These are phyloP conservation scores for Megaptera novaeangliae DNA, from an alignment of 2,113 vertebrate species.

Conservation along the genomic window DNA sequence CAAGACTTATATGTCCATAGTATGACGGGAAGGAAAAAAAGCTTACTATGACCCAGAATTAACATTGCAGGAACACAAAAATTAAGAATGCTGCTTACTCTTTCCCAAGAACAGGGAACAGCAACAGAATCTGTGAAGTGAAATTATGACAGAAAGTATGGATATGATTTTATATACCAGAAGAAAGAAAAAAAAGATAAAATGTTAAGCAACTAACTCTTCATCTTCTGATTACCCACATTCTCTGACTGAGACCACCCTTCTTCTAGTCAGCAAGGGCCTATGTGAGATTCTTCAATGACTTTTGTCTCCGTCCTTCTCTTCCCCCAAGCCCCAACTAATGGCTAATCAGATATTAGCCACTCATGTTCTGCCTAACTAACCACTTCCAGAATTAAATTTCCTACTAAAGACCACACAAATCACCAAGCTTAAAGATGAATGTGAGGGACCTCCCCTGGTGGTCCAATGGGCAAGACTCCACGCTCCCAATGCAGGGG, in stretches of 20 bases:
- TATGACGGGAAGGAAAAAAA: not conserved
- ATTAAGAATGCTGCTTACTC: not conserved
- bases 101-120: not conserved
- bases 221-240: not conserved
- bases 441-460: not conserved
- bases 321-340: not conserved
- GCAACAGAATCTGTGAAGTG: not conserved
- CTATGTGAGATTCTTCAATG: not conserved
- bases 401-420: not conserved
- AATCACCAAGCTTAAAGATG: conserved; percentile 9
- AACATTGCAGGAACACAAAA: not conserved
- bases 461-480: no score
- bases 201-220: not conserved
- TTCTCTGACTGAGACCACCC: not conserved
- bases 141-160: not conserved
- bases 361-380: not conserved
- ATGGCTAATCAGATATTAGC: not conserved
- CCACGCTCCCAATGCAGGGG: no score
- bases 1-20: not conserved
- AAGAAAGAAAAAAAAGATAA: not conserved
- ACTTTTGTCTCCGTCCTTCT: not conserved
- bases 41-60: not conserved
- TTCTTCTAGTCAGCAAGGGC: not conserved
- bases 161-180: not conserved
- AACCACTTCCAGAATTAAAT: not conserved